Conservation (phyloP, 2,113 vertebrate species). For the Cryptomyrus ogoouensis region DNA sequence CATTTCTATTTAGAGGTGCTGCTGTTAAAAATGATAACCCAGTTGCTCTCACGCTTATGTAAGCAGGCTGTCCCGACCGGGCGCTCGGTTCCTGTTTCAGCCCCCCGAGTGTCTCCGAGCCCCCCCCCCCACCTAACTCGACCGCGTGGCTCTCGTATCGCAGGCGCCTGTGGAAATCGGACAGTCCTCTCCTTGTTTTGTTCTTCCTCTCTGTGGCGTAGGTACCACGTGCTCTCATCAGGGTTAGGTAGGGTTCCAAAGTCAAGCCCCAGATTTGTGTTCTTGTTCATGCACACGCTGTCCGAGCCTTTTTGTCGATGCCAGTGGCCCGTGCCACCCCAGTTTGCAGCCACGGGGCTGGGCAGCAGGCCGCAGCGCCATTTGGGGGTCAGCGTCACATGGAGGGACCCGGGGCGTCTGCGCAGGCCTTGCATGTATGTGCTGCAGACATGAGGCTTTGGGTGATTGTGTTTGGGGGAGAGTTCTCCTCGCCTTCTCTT, state of each 20-base stretch:
- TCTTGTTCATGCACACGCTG: neutral
- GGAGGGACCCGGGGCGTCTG: neutral
- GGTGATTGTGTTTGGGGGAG: neutral
- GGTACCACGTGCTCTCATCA: neutral
- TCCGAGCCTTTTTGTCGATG: neutral
- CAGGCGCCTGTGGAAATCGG: neutral
- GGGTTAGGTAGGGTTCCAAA: neutral
- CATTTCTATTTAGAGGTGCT: neutral
- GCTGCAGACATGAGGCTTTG: neutral
- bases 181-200: neutral
- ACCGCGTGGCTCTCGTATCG: neutral
- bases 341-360: neutral
- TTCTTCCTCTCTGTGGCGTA: neutral
- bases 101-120: neutral
- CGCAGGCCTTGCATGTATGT: neutral
- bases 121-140: neutral
- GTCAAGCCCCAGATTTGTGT: neutral
- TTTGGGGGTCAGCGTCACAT: neutral
- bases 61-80: neutral
- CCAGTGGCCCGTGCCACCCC: neutral
- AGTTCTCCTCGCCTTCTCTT: neutral
- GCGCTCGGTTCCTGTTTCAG: neutral
- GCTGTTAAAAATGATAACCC: conserved; percentile 1
- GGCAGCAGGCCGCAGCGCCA: neutral
- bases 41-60: neutral